Conservation (phyloP, 2,888 invertebrate species). For the Cataglyphis altisquamis region DNA sequence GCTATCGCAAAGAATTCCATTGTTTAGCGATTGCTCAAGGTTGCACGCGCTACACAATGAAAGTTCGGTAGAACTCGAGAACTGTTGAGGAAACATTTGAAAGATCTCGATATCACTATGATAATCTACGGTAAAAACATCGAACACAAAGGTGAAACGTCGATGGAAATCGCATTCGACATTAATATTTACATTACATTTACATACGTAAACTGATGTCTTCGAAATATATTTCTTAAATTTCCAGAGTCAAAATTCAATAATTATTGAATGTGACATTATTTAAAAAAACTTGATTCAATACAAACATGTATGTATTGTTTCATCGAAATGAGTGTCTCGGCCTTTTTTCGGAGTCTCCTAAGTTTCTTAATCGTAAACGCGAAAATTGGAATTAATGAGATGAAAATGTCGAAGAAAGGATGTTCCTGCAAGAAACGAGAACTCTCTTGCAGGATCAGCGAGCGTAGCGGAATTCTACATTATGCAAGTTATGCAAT, state of each 20-base stretch:
- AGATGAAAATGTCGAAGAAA: background rate
- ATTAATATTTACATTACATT: background rate
- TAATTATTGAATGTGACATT: background rate
- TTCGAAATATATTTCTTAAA: background rate
- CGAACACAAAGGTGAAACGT: background rate
- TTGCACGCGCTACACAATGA: constrained; percentile 12
- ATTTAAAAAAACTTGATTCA: background rate
- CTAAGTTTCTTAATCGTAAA: background rate
- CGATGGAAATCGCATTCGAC: background rate
- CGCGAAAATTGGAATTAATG: background rate
- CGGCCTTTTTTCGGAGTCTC: background rate
- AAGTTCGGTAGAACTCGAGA: constrained; percentile 35
- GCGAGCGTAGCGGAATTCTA: constrained; percentile 11
- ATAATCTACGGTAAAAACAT: background rate
- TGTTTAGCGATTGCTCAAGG: constrained; percentile 48
- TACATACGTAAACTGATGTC: background rate
- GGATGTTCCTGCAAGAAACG: background rate
- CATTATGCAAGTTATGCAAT: constrained; percentile 43
- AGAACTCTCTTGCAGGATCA: background rate
- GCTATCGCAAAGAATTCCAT: constrained; percentile 37
- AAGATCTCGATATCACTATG: constrained; percentile 6
- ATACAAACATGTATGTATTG: background rate
- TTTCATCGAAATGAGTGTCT: background rate
- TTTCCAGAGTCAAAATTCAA: background rate
- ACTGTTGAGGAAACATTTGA: constrained; percentile 32